Base-by-base conservation (phyloP, 1,140 invertebrate species). In the Daktulosphaira vitifoliae region DNA sequence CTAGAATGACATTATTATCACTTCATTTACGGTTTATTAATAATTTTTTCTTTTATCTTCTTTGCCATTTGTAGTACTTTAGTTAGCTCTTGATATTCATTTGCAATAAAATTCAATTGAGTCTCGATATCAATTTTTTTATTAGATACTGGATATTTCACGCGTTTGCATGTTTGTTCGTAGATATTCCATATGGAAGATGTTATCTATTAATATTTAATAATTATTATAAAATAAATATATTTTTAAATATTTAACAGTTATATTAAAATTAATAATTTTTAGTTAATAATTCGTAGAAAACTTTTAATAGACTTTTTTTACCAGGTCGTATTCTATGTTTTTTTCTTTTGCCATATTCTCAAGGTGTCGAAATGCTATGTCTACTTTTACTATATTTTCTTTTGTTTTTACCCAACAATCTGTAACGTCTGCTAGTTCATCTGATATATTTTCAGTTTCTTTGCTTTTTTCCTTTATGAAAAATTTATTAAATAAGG, bases 111-210 rank as follows among this genome's bases (percentile, higher is more conserved):
- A 15, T 46, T 25, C 18, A 62, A 62, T 48, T 62, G 56, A 20
- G 26, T 48, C 29, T 62, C 25, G n/a, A 62, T 33, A 1, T 48
- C 13, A 4, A 25, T 25, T 48, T 7, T 62, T 62, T 62, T 62
- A 3, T 62, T 18, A 0, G 56, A 39, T 1, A 62, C 3, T n/a
- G 42, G 15, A 18, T 62, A 20, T 48, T 48, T 48, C 20, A 62
- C 56, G 1, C 56, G 56, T 8, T 25, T n/a, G 26, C 56, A 62
- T 16, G 46, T 62, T 18, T 62, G 56, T n/a, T 62, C 46, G 4
- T 62, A 62, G 0, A 62, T 62, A 48, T 62, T 62, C 56, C 56
- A 62, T 16, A 62, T 39, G 8, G 56, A 62, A 1, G 56, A 22
- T 4, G 56, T 39, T 1, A 62, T 39, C 56, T 62, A 13, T 7